These are phyloP conservation scores for Chamaea fasciata DNA, from an alignment of 2,113 vertebrate species.

Conservation along the genomic window DNA sequence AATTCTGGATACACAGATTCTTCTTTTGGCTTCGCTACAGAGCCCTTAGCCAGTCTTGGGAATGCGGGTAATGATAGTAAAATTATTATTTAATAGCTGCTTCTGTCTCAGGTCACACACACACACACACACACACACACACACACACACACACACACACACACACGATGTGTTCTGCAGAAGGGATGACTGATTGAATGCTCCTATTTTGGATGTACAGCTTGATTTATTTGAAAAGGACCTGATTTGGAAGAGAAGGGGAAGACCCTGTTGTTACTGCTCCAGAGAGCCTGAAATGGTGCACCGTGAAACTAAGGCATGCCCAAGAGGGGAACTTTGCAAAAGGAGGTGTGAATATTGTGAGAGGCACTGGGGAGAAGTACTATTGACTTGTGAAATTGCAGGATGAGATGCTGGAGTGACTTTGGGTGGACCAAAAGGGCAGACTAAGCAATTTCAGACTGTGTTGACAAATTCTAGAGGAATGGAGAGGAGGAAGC, in stretches of 20 bases:
- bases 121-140: not conserved
- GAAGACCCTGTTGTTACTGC: not conserved
- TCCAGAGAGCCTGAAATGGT: not conserved
- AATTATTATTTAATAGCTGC: not conserved
- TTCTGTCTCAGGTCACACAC: not conserved
- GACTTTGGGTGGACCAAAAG: not conserved
- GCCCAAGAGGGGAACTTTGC: not conserved
- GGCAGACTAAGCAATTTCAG: not conserved
- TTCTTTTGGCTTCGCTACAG: not conserved
- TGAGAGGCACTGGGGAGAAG: not conserved
- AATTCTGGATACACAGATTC: not conserved
- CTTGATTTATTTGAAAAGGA: not conserved
- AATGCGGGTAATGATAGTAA: not conserved
- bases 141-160: not conserved
- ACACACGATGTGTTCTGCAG: not conserved
- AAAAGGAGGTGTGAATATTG: not conserved
- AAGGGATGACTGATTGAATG: not conserved
- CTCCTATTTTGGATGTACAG: not conserved
- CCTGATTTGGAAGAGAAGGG: not conserved
- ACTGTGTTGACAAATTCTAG: not conserved
- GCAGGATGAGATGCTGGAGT: not conserved
- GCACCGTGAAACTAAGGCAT: not conserved
- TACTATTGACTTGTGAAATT: not conserved
- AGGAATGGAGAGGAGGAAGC: not conserved
- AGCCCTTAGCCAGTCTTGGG: not conserved